Percentiles rank a stretch among this genome's conserved stretches.
Evolutionary conservation across 2,113 vertebrate genomes (phyloP).

Genomic region (Lycaon pictus): DNA sequence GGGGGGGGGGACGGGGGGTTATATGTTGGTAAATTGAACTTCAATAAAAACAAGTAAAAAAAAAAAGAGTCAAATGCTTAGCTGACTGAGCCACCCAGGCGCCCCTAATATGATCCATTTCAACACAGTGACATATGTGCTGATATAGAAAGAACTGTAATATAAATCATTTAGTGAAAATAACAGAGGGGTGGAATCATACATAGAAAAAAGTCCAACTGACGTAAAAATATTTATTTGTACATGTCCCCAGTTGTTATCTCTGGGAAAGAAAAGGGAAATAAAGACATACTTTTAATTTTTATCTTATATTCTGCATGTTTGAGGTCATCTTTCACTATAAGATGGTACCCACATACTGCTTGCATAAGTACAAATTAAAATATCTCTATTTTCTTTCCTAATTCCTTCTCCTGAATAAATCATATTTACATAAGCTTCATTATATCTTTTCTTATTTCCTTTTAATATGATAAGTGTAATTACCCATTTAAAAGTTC

Average conservation of each 20-base stretch:
- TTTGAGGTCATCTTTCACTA: not conserved
- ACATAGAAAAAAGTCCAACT: not conserved
- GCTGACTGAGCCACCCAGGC: not conserved
- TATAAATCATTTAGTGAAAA: not conserved
- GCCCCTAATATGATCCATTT: not conserved
- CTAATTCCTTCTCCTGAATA: constrained; percentile 40
- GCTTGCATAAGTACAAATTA: constrained; percentile 29
- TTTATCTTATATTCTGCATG: not conserved
- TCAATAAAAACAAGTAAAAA: no score
- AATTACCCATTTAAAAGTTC: constrained; percentile 49
- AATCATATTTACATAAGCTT: constrained; percentile 49
- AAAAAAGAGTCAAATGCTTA: not conserved
- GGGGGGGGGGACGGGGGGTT: no score
- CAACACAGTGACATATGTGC: not conserved
- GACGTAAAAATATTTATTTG: not conserved
- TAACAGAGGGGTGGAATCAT: not conserved
- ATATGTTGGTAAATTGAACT: no score
- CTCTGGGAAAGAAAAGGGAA: not conserved
- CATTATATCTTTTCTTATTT: constrained; percentile 32
- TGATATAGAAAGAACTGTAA: not conserved
- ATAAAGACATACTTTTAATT: not conserved
- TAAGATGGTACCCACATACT: not conserved
- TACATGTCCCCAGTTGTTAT: not conserved
- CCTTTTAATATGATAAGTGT: not conserved
- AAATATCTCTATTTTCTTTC: constrained; percentile 28